phyloP scores from a whole-genome alignment of 2,113 vertebrate species.

The Leptodactylus fuscus region DNA sequence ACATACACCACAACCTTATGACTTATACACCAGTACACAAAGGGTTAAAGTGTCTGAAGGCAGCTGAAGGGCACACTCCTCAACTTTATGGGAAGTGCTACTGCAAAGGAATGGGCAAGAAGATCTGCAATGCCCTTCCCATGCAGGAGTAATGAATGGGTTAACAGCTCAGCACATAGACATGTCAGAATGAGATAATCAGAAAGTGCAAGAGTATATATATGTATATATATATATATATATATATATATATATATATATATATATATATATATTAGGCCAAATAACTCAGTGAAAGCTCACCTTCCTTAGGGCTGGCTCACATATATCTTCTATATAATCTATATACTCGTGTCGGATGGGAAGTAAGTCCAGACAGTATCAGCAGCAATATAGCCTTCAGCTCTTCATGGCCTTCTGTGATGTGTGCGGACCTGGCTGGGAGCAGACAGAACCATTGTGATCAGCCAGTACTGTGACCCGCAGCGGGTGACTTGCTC shows the following conservation, averaged over 20 bases:
- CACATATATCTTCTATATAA: not conserved
- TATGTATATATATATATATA: not conserved
- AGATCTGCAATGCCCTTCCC: not conserved
- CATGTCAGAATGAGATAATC: not conserved
- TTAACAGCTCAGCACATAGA: not conserved
- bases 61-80: conserved; percentile 2
- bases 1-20: not conserved
- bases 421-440: conserved; percentile 22
- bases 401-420: conserved; percentile 36
- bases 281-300: not conserved
- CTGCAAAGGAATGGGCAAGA: not conserved
- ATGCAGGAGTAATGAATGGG: not conserved
- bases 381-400: not conserved
- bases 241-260: not conserved
- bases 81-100: not conserved
- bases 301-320: conserved; percentile 25
- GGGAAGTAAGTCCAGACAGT: not conserved
- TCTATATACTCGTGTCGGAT: not conserved
- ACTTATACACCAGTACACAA: not conserved
- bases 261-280: not conserved
- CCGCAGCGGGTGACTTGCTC: conserved; percentile 12
- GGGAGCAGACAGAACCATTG: not conserved
- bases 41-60: conserved; percentile 19
- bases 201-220: not conserved
- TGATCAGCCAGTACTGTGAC: too few species aligned